Evolutionary conservation across 1,140 invertebrate species (phyloP), one percentile per base, ranked within the genome.

Genomic region (Latrodectus geometricus): DNA sequence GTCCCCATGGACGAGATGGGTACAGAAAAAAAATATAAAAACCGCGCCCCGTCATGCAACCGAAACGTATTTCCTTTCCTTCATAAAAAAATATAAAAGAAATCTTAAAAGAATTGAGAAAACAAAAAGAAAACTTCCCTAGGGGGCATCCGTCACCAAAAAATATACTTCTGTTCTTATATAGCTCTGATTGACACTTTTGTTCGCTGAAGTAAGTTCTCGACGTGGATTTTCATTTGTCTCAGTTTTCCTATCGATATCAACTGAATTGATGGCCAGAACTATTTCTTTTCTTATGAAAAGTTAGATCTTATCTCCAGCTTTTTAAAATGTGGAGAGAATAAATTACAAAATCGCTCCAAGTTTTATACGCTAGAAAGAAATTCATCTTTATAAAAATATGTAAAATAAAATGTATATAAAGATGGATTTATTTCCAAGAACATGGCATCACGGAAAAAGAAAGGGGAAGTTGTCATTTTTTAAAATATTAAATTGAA

Each of bases 111-210:
- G 70, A 82, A 74, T 61, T n/a, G 21, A 56, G 52, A 21, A 56
- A 20, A 49, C 9, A 12, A 35, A 79, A 79, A 72, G 21, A 74
- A 83, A 73, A 8, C 0, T 14, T 48, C 70, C 80, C 80, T 73
- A n/a, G 80, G 52, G 35, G 78, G 76, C 61, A 23, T 15, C 20
- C 35, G 49, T 78, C 78, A 21, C 56, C 66, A 69, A 61, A 69
- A 80, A 80, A 11, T 14, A 61, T 61, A 14, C 54, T 80, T 70
- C 52, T 74, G 73, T 83, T 61, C 21, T 72, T 50, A 15, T 54
- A 23, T 72, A 15, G n/a, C 70, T 73, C 80, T 83, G 80, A 83
- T 83, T 83, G 80, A 83, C 80, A 83, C 80, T 83, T 83, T 83
- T 74, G 80, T 83, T 70, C 80, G 80, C 48, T 54, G 80, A 73